These are phyloP conservation scores for Pangasianodon gigas DNA, from an alignment of 2,113 vertebrate species.

Conservation along the genomic window DNA sequence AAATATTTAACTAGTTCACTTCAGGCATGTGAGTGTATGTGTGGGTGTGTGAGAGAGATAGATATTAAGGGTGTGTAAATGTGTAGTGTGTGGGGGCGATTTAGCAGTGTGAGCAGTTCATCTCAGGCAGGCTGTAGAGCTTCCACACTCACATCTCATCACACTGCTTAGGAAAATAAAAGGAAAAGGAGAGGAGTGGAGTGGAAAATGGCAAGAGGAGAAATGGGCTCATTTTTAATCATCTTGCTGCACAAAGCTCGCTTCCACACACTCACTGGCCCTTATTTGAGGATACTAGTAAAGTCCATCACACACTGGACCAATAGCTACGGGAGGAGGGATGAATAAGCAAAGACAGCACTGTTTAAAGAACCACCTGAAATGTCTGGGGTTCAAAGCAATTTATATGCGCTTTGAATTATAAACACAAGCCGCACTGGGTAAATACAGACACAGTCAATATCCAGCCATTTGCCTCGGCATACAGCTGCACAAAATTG, in stretches of 20 bases:
- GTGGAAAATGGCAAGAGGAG: not conserved
- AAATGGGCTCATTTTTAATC: constrained; percentile 39
- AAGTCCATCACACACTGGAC: constrained; percentile 9
- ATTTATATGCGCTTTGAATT: constrained; percentile 5
- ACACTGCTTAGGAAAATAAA: constrained; percentile 47
- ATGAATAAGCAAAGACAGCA: not conserved
- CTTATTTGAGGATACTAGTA: not conserved
- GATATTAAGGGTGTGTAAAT: not conserved
- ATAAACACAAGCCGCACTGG: not conserved
- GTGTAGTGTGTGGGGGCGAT: not conserved
- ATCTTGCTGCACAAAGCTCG: constrained; percentile 20
- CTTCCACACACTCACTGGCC: not conserved
- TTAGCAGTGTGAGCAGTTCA: not conserved
- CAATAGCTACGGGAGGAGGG: not conserved
- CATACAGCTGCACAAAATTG: not conserved
- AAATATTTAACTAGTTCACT: constrained; percentile 59
- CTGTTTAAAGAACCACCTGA: not conserved
- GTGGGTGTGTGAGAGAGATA: not conserved
- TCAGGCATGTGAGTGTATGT: constrained; percentile 31
- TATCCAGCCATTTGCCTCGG: constrained; percentile 29
- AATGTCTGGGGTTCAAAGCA: not conserved
- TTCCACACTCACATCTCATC: constrained; percentile 35
- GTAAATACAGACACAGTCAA: not conserved
- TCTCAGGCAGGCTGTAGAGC: constrained; percentile 3
- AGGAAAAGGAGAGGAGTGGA: constrained; percentile 21